Evolutionary conservation across 2,113 vertebrate genomes (phyloP).

Genomic region (Prinia subflava): DNA sequence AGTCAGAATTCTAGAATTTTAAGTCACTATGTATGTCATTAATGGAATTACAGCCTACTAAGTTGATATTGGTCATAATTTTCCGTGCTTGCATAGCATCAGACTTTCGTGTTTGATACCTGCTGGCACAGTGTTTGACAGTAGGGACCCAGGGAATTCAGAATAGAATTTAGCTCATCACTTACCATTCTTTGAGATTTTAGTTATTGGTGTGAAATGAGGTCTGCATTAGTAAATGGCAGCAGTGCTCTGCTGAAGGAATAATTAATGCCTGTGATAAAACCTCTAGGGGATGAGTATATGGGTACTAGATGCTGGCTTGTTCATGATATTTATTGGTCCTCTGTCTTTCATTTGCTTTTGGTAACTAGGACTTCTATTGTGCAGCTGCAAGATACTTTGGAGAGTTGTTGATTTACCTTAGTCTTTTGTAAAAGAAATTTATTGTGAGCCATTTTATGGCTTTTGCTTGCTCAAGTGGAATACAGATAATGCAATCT

Average conservation of each 20-base stretch:
- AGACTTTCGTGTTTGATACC: neutral
- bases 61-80: neutral
- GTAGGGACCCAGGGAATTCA: neutral
- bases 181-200: neutral
- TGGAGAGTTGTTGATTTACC: neutral
- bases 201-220: neutral
- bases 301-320: neutral
- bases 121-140: neutral
- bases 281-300: neutral
- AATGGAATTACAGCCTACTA: neutral
- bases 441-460: neutral
- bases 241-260: neutral
- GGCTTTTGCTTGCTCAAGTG: constrained; percentile 4
- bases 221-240: neutral
- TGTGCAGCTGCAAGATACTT: neutral
- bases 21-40: neutral
- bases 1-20: neutral
- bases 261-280: neutral
- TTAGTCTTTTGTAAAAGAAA: neutral
- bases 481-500: neutral
- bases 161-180: neutral
- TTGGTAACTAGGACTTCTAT: neutral
- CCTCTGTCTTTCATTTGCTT: neutral
- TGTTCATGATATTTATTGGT: neutral
- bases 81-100: neutral